phyloP scores from a whole-genome alignment of 1,140 invertebrate species.

The Vollenhovia emeryi region DNA sequence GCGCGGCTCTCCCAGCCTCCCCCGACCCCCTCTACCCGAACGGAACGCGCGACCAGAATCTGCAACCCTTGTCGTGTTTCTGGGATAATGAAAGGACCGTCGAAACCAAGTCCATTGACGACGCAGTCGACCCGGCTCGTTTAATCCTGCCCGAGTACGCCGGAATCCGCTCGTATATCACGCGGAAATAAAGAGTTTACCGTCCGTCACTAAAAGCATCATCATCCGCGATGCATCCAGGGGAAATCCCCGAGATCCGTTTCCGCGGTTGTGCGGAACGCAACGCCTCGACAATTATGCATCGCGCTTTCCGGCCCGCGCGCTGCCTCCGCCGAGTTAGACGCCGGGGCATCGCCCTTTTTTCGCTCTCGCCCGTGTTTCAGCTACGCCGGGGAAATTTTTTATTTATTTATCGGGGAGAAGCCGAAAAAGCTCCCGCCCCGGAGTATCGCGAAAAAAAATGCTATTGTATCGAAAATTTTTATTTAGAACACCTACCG shows the following conservation, averaged over 20 bases:
- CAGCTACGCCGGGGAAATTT: not conserved
- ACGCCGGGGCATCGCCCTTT: not conserved
- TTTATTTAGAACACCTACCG: not conserved
- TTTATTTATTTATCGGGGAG: conserved; percentile 19
- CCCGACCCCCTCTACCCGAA: not conserved
- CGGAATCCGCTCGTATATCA: conserved; percentile 71
- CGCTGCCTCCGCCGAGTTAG: conserved; percentile 1
- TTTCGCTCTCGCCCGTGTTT: not conserved
- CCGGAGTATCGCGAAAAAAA: not conserved
- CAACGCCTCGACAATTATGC: conserved; percentile 54
- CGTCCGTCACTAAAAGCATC: conserved; percentile 72
- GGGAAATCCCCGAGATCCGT: conserved; percentile 55
- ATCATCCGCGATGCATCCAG: conserved; percentile 59
- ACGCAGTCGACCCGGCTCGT: conserved; percentile 69
- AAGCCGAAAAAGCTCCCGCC: not conserved
- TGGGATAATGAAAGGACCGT: conserved; percentile 72
- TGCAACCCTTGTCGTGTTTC: conserved; percentile 56
- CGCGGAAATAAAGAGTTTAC: conserved; percentile 74
- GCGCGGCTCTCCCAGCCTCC: not conserved
- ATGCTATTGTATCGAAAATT: not conserved
- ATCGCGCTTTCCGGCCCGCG: conserved; percentile 32
- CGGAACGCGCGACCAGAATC: conserved; percentile 41
- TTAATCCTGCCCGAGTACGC: conserved; percentile 69
- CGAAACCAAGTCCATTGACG: conserved; percentile 75
- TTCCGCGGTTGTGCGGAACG: conserved; percentile 36